Evolutionary conservation across 2,888 invertebrate species (phyloP).

Genomic region (Harpalus rubripes): DNA sequence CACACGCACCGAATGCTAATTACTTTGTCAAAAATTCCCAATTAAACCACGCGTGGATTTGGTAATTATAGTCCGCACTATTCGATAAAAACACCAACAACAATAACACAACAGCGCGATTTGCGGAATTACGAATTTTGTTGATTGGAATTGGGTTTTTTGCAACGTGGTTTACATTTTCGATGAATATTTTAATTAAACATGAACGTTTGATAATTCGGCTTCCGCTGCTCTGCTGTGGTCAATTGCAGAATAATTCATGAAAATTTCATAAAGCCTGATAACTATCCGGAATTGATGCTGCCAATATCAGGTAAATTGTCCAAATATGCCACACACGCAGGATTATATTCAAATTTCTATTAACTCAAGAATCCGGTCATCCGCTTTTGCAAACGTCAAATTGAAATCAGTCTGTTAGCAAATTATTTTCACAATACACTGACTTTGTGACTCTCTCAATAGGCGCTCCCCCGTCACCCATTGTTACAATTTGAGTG

Average conservation of each 20-base stretch:
- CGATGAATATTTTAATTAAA: slow-evolving; percentile 67
- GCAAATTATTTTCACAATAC: too few species aligned
- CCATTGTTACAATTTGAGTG: too few species aligned
- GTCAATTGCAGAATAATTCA: slow-evolving; percentile 66
- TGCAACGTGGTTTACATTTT: slow-evolving; percentile 62
- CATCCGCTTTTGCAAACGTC: not conserved
- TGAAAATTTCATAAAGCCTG: slow-evolving; percentile 63
- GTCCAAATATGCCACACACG: not conserved
- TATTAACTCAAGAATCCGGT: not conserved
- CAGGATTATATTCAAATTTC: not conserved
- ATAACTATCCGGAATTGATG: slow-evolving; percentile 55
- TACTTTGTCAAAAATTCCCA: slow-evolving; percentile 65
- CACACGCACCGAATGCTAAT: slow-evolving; percentile 61
- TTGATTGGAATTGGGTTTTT: slow-evolving; percentile 66
- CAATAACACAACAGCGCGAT: slow-evolving; percentile 57
- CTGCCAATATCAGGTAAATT: slow-evolving; percentile 19
- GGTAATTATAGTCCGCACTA: slow-evolving; percentile 60
- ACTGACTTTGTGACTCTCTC: too few species aligned
- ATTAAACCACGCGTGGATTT: slow-evolving; percentile 61
- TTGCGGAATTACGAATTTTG: slow-evolving; percentile 66
- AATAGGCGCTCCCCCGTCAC: too few species aligned
- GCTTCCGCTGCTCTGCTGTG: slow-evolving; percentile 53
- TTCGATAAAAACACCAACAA: slow-evolving; percentile 60
- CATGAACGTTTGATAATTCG: slow-evolving; percentile 66
- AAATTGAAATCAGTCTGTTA: not conserved